Conservation (phyloP, 2,888 invertebrate genomes). For the Diarsia dahlii region DNA sequence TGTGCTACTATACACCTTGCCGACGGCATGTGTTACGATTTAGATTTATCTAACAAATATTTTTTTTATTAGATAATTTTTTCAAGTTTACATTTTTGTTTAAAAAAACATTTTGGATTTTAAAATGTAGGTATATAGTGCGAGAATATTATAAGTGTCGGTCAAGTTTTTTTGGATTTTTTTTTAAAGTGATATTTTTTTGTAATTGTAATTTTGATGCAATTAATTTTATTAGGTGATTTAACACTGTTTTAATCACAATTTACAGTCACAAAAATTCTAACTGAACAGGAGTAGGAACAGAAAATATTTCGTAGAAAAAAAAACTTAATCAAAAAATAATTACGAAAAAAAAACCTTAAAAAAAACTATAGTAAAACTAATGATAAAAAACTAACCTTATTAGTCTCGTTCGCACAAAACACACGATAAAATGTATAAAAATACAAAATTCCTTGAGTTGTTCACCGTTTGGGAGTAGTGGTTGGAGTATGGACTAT, state of each 20-base stretch:
- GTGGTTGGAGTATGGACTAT: conserved; percentile 47
- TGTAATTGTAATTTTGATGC: fast-evolving
- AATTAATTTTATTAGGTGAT: neutral
- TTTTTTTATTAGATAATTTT: conserved; percentile 42
- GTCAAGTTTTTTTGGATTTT: fast-evolving
- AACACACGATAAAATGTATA: conserved; percentile 55
- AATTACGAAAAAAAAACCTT: neutral
- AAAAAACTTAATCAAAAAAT: neutral
- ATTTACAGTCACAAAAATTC: neutral
- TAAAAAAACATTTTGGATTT: neutral
- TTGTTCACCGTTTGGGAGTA: conserved; percentile 45
- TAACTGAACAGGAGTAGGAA: no score
- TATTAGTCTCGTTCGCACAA: conserved; percentile 55
- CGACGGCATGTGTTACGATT: conserved; percentile 12
- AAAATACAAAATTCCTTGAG: conserved; percentile 62
- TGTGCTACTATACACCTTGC: neutral
- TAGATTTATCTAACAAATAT: conserved; percentile 7
- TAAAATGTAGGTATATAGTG: neutral
- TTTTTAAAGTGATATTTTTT: neutral
- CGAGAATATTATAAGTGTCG: neutral
- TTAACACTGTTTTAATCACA: neutral
- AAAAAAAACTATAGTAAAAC: neutral
- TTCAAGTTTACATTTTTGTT: neutral
- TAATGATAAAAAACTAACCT: conserved; percentile 48
- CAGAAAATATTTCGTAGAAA: no score